Percentiles rank a stretch among this genome's conserved stretches.
phyloP scores from a whole-genome alignment of 2,888 invertebrate genomes.

The Agonopterix alstromeriana region DNA sequence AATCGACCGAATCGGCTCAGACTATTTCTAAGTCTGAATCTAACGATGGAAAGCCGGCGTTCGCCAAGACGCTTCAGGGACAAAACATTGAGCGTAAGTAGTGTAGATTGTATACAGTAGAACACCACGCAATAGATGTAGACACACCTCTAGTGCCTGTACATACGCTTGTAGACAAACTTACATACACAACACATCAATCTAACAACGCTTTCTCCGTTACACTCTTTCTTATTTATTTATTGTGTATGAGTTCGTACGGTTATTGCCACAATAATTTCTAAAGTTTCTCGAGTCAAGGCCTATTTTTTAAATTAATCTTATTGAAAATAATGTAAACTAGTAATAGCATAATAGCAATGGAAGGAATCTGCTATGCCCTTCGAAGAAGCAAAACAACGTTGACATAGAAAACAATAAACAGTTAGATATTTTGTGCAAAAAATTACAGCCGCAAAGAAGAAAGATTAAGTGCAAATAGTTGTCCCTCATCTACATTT shows the following conservation, averaged over 20 bases:
- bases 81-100: conserved; percentile 88
- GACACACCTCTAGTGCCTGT: conserved; percentile 65
- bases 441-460: neutral
- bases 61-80: conserved; percentile 85
- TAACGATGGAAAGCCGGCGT: conserved; percentile 80
- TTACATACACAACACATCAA: conserved; percentile 66
- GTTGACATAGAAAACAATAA: too few relatives aligned
- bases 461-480: neutral
- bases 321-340: too few relatives aligned
- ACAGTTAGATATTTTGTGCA: too few relatives aligned
- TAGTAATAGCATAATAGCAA: too few relatives aligned
- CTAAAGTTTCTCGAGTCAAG: neutral
- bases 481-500: too few relatives aligned
- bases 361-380: too few relatives aligned
- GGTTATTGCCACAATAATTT: conserved; percentile 12
- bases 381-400: too few relatives aligned
- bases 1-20: conserved; percentile 9
- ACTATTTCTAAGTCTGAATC: conserved; percentile 46
- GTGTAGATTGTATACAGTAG: conserved; percentile 16
- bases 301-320: too few relatives aligned
- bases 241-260: conserved; percentile 43
- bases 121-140: conserved; percentile 33
- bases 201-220: conserved; percentile 51
- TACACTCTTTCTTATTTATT: conserved; percentile 12
- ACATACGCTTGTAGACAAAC: conserved; percentile 63